Base-by-base conservation (phyloP, 92 coral and sea anemone species). In the Porites divaricata region DNA sequence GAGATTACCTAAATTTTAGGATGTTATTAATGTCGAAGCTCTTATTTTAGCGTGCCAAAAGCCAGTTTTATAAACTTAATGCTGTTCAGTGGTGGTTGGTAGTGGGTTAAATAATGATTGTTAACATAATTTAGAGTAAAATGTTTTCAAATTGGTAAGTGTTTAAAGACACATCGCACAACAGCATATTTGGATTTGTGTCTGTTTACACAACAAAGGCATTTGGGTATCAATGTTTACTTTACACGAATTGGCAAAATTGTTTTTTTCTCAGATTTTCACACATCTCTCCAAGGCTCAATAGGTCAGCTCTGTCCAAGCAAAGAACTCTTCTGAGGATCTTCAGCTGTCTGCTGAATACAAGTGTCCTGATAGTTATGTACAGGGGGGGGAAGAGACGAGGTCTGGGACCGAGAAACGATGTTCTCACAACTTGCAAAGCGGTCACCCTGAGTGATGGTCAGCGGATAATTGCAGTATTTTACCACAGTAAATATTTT, bases 121-220 rank as follows among this genome's bases (percentile, higher is more conserved):
- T 35, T 35, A 35, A 35, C 3, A 35, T 35, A 35, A 35, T 35
- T 35, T 35, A 23, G 63, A 65, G 15, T 69, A 1, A 35, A 70
- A 35, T 57, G 53, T 67, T 67, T 79, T 26, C 21, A 13, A 48
- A 22, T 10, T 13, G 14, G 4, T 64, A 50, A 78, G n/a, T 51
- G 72, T 48, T 57, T 10, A 17, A 4, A 69, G 67, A 28, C n/a
- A 14, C 41, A 41, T 41, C 50, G 24, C 25, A 23, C 51, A 26
- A 9, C 25, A 48, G 76, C 16, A 64, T 24, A n/a, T 67, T 53
- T 35, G 21, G 26, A 17, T 79, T 50, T 28, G 9, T 17, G 51
- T 51, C 16, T 79, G 84, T 80, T 80, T 80, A 52, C 76, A 52
- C 76, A 68, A 68, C 75, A 68, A 72, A 70, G 86, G 86, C 58